A percentile compares a stretch with the other conserved stretches of the same genome.
These are phyloP conservation scores for Ooceraea biroi DNA, from an alignment of 1,140 invertebrate species.

Conservation along the genomic window DNA sequence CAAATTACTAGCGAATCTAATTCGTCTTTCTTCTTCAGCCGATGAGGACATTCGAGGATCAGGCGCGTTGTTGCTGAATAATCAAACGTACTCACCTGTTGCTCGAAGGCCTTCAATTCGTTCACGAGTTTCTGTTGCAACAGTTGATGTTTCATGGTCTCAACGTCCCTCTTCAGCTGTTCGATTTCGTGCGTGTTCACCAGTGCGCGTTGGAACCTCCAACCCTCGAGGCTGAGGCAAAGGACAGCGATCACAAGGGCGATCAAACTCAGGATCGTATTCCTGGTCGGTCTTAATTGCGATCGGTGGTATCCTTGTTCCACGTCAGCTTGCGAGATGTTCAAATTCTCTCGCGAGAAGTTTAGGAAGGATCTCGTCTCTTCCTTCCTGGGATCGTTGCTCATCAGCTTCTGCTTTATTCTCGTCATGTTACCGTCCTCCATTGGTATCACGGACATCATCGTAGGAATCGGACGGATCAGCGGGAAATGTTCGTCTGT, in stretches of 20 bases:
- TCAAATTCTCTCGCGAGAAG: slow-evolving; percentile 83
- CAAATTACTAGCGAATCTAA: too few relatives aligned
- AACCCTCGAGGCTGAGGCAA: slow-evolving; percentile 78
- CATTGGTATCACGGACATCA: slow-evolving; percentile 78
- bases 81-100: slow-evolving; percentile 76
- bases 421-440: slow-evolving; percentile 69
- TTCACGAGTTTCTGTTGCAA: slow-evolving; percentile 79
- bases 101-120: slow-evolving; percentile 81
- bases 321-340: slow-evolving; percentile 80
- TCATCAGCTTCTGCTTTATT: slow-evolving; percentile 73
- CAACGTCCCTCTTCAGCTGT: slow-evolving; percentile 78
- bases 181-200: slow-evolving; percentile 78
- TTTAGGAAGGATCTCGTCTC: slow-evolving; percentile 80
- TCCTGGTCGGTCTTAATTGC: slow-evolving; percentile 66
- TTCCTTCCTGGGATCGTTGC: slow-evolving; percentile 62
- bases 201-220: slow-evolving; percentile 76
- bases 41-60: too few relatives aligned
- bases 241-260: slow-evolving; percentile 74
- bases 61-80: too few relatives aligned
- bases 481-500: neutral
- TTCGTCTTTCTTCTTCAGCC: neutral
- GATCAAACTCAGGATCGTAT: slow-evolving; percentile 73
- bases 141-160: slow-evolving; percentile 80
- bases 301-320: slow-evolving; percentile 79
- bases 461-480: slow-evolving; percentile 38